Conservation (phyloP, 2,797 vertebrate species). For the Propithecus deckenii region DNA sequence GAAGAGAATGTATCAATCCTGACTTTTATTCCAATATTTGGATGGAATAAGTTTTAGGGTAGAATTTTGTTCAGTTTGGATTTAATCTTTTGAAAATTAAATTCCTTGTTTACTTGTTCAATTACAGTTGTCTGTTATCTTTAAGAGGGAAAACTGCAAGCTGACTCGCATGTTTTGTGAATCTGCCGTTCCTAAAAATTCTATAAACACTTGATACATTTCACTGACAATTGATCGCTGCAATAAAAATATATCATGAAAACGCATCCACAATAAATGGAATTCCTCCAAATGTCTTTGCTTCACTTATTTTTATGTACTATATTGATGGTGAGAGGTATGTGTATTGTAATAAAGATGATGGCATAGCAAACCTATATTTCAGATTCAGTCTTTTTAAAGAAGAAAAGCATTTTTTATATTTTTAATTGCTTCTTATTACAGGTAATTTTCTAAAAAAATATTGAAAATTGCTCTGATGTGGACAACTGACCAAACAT, state of each 20-base stretch:
- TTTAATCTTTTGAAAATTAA: constrained; percentile 70
- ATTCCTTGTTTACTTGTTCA: constrained; percentile 82
- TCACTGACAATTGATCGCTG: constrained; percentile 87
- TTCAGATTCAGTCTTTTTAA: constrained; percentile 15
- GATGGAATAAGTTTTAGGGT: constrained; percentile 75
- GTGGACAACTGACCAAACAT: background rate
- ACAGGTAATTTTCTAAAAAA: background rate
- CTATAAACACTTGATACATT: constrained; percentile 88
- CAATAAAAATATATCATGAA: constrained; percentile 93
- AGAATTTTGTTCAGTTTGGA: constrained; percentile 59
- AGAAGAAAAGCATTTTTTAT: background rate
- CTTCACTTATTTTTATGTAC: constrained; percentile 54
- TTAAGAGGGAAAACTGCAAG: constrained; percentile 85
- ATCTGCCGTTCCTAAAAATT: constrained; percentile 78
- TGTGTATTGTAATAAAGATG: constrained; percentile 27
- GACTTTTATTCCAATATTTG: constrained; percentile 76
- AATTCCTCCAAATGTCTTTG: constrained; percentile 85
- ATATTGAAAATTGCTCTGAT: background rate
- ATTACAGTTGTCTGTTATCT: constrained; percentile 83
- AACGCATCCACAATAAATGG: constrained; percentile 97
- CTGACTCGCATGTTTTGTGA: constrained; percentile 87
- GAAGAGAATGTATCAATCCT: constrained; percentile 51
- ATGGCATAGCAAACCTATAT: background rate
- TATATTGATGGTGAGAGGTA: background rate
- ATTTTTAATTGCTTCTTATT: constrained; percentile 13